These are phyloP conservation scores for Synodontis membranacea DNA, from an alignment of 2,113 vertebrate genomes.

Conservation along the genomic window DNA sequence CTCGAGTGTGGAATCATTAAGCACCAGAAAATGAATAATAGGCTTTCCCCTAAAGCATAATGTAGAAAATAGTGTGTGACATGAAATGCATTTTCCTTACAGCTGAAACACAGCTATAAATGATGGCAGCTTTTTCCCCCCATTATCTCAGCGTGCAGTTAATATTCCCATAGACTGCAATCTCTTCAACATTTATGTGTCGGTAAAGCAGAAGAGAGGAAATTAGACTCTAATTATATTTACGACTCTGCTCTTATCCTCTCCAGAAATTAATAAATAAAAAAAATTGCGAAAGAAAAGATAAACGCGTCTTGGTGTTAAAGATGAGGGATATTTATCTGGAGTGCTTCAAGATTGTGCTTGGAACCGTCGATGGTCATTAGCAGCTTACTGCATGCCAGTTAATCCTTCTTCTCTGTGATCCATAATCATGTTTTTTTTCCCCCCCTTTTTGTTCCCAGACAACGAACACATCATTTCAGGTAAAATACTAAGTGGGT, in stretches of 20 bases:
- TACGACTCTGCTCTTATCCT: conserved; percentile 7
- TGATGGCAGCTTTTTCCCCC: background rate
- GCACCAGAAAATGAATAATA: conserved; percentile 15
- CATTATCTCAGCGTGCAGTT: background rate
- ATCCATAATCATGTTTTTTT: background rate
- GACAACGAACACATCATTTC: conserved; percentile 17
- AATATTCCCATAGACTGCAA: conserved; percentile 18
- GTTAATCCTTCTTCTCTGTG: background rate
- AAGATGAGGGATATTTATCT: conserved; percentile 17
- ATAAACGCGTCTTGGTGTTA: background rate
- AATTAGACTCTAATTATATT: conserved; percentile 57
- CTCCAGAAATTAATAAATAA: background rate
- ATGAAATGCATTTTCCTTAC: conserved; percentile 33
- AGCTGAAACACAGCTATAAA: conserved; percentile 15
- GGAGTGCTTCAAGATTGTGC: background rate
- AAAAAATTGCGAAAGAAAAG: background rate
- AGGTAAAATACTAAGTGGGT: conserved; percentile 20
- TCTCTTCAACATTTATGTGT: conserved; percentile 24
- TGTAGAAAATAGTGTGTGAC: conserved; percentile 15
- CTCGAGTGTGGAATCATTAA: conserved; percentile 28
- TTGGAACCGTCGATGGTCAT: background rate
- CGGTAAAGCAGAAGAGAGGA: conserved; percentile 27
- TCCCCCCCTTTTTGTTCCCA: background rate
- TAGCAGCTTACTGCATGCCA: background rate
- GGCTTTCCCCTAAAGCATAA: conserved; percentile 8